A percentile compares a stretch with the other conserved stretches of the same genome.
Evolutionary conservation across 1,140 invertebrate genomes (phyloP).

Genomic region (Akabosia matsudoensis): DNA sequence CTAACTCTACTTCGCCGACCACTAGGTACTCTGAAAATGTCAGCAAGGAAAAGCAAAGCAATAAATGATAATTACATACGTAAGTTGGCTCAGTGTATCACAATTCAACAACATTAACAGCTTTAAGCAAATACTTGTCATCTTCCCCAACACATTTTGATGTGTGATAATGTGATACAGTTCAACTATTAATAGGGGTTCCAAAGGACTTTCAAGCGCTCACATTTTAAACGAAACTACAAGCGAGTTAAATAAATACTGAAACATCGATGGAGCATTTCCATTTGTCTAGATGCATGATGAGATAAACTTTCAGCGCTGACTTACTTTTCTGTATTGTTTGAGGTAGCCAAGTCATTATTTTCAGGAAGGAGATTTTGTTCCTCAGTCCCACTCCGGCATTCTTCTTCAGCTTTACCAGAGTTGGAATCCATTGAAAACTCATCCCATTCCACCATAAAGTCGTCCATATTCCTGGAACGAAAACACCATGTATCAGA

Average conservation of each 20-base stretch:
- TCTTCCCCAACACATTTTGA: no score
- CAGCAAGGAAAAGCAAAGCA: background rate
- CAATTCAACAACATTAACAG: background rate
- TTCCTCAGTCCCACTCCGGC: background rate
- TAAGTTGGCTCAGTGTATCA: no score
- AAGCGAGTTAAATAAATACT: no score
- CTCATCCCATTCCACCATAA: slow-evolving; percentile 43
- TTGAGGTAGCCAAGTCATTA: background rate
- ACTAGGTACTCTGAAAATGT: slow-evolving; percentile 19
- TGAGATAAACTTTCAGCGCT: background rate
- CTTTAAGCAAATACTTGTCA: no score
- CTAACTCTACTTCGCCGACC: slow-evolving; percentile 43
- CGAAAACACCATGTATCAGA: background rate
- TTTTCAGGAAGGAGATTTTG: background rate
- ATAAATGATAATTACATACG: background rate
- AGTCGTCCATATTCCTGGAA: slow-evolving; percentile 39
- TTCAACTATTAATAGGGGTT: no score
- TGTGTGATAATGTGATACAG: no score
- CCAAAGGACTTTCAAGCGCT: no score
- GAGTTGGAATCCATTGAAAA: slow-evolving; percentile 32
- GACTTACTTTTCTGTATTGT: slow-evolving; percentile 17
- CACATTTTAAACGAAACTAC: no score
- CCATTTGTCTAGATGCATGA: no score
- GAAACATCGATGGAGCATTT: no score
- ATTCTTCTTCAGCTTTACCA: background rate